A percentile compares a stretch with the other conserved stretches of the same genome.
These are phyloP conservation scores for Lycocerus yunnanus DNA, from an alignment of 2,888 invertebrate genomes.

Conservation along the genomic window DNA sequence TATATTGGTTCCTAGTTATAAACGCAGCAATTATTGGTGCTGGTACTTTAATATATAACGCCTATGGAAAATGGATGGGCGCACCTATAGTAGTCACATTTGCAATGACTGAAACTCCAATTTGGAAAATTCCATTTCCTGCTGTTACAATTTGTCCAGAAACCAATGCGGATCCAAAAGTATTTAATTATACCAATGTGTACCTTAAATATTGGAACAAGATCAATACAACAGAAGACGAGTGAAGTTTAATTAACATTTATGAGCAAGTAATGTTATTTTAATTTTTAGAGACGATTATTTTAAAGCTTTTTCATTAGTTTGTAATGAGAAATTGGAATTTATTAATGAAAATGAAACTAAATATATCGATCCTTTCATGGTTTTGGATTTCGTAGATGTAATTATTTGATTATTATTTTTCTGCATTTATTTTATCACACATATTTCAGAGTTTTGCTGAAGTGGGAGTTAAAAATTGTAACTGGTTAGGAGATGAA, in stretches of 20 bases:
- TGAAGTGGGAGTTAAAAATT: not conserved
- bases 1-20: slow-evolving; percentile 3
- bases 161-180: not conserved
- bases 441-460: not conserved
- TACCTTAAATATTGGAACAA: not conserved
- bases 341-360: not conserved
- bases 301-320: not conserved
- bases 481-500: not conserved
- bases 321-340: not conserved
- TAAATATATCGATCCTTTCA: not conserved
- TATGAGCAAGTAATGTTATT: not conserved
- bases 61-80: slow-evolving; percentile 73
- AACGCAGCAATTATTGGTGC: slow-evolving; percentile 59
- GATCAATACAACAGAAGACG: not conserved
- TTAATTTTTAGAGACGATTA: not conserved
- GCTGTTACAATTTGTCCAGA: slow-evolving; percentile 53
- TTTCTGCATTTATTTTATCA: not conserved
- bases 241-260: slow-evolving; percentile 1
- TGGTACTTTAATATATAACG: slow-evolving; percentile 63
- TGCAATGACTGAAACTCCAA: slow-evolving; percentile 72
- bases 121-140: slow-evolving; percentile 63
- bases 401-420: not conserved
- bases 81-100: slow-evolving; percentile 78
- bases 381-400: not conserved
- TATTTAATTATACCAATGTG: slow-evolving; percentile 12